A percentile compares a stretch with the other conserved stretches of the same genome.
Conservation (phyloP, 2,113 vertebrate genomes). For the Balaeniceps rex region DNA sequence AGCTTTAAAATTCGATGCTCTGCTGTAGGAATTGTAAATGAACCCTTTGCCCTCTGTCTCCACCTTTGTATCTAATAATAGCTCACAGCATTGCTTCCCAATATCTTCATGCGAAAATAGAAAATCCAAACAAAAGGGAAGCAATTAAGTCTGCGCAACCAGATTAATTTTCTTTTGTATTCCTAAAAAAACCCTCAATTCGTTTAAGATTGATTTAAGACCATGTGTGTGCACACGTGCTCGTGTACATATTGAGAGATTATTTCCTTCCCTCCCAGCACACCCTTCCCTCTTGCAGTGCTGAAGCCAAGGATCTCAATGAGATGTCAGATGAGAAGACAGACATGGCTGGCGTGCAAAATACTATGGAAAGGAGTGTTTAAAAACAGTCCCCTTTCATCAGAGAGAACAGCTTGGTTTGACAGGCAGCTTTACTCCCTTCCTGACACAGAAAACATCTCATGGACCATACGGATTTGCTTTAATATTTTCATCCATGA, state of each 20-base stretch:
- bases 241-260: neutral
- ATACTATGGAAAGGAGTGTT: constrained; percentile 38
- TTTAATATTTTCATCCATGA: constrained; percentile 52
- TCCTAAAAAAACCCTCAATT: neutral
- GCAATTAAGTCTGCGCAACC: neutral
- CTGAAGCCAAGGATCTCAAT: constrained; percentile 19
- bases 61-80: constrained; percentile 24
- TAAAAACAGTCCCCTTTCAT: constrained; percentile 44
- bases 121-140: constrained; percentile 20
- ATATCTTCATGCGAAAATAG: neutral
- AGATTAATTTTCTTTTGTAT: neutral
- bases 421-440: constrained; percentile 47
- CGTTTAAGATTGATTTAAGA: neutral
- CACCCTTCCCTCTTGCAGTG: neutral
- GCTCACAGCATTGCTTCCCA: neutral
- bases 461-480: constrained; percentile 11
- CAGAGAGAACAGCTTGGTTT: constrained; percentile 53
- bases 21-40: constrained; percentile 24
- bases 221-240: neutral
- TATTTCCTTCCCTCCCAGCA: constrained; percentile 22
- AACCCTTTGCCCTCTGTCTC: constrained; percentile 14
- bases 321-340: constrained; percentile 52
- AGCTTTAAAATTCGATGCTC: neutral
- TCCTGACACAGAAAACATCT: constrained; percentile 46
- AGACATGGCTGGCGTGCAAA: constrained; percentile 33